Conservation (phyloP, 2,797 vertebrate species). For the Myiotriccus ornatus region DNA sequence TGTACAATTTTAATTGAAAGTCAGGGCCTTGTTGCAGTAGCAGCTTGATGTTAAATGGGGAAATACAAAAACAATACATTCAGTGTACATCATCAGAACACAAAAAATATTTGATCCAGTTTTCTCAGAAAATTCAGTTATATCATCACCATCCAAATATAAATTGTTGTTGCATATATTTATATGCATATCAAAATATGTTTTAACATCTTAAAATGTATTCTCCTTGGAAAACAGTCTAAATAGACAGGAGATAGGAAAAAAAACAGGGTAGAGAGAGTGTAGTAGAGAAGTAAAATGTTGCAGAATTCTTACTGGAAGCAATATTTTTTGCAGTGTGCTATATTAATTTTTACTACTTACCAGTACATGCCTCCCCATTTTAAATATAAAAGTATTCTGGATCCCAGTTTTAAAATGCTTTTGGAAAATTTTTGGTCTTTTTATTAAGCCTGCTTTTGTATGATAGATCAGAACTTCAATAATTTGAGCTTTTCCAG, state of each 20-base stretch:
- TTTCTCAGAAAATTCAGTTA: not conserved
- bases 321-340: not conserved
- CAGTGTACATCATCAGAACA: not conserved
- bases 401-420: not conserved
- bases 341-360: not conserved
- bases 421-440: not conserved
- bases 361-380: fast-evolving
- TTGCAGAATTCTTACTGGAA: not conserved
- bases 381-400: not conserved
- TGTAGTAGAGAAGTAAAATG: not conserved
- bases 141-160: not conserved
- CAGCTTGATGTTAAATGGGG: not conserved
- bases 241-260: not conserved
- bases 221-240: not conserved
- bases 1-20: not conserved
- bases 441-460: not conserved
- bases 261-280: not conserved
- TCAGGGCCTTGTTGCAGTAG: not conserved
- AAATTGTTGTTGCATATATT: not conserved
- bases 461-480: not conserved
- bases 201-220: not conserved
- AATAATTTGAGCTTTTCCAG: not conserved
- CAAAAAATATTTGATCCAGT: not conserved
- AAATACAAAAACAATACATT: not conserved
- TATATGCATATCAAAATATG: not conserved